These are phyloP conservation scores for Eristalis intricaria DNA, from an alignment of 2,888 invertebrate genomes.

Conservation along the genomic window DNA sequence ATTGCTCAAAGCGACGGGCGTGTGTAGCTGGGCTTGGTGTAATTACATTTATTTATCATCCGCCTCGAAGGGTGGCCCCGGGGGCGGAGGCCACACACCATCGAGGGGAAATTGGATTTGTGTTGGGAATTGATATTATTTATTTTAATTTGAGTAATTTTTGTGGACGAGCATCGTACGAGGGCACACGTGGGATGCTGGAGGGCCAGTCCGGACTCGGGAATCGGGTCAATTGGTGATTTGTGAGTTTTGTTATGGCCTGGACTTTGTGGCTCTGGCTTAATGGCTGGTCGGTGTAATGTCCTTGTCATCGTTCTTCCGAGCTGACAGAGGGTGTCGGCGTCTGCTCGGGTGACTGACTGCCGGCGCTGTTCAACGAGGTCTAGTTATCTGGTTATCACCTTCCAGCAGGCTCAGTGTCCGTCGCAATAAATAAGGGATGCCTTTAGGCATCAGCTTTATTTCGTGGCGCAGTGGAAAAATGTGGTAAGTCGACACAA, in stretches of 20 bases:
- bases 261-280: not conserved
- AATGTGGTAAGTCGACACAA: too few species aligned
- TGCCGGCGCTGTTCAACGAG: not conserved
- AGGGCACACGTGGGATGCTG: not conserved
- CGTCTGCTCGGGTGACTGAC: too few species aligned
- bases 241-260: slow-evolving; percentile 15
- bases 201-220: not conserved
- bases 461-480: too few species aligned
- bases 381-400: not conserved
- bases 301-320: not conserved
- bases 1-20: too few species aligned
- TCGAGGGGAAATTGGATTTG: slow-evolving; percentile 44
- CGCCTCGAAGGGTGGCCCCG: not conserved
- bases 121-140: slow-evolving; percentile 40
- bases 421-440: not conserved
- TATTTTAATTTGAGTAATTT: slow-evolving; percentile 59
- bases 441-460: not conserved
- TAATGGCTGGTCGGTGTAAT: not conserved
- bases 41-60: slow-evolving; percentile 64
- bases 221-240: slow-evolving; percentile 22
- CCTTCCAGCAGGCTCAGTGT: not conserved
- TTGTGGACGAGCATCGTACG: not conserved
- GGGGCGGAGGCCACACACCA: not conserved
- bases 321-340: too few species aligned
- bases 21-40: not conserved